Conservation (phyloP, 2,797 vertebrate genomes). For the Enteromius afrohamiltoni region DNA sequence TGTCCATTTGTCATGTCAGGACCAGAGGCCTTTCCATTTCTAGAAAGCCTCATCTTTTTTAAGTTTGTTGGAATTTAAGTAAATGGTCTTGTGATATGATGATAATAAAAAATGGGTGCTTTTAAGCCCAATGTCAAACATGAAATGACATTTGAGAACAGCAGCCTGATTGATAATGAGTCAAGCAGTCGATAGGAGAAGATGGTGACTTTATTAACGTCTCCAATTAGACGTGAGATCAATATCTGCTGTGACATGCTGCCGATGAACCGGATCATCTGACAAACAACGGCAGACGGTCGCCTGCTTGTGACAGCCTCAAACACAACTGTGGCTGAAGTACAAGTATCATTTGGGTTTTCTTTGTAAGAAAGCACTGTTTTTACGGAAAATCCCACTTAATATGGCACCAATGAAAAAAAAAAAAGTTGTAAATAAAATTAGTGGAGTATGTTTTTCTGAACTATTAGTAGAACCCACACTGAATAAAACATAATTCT, state of each 20-base stretch:
- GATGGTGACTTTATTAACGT: slow-evolving; percentile 70
- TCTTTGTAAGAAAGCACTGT: not conserved
- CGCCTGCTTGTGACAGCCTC: slow-evolving; percentile 15
- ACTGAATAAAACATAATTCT: not conserved
- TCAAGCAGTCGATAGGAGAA: slow-evolving; percentile 65
- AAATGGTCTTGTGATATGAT: not conserved
- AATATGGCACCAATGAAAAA: not conserved
- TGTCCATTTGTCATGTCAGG: not conserved
- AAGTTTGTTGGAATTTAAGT: not conserved
- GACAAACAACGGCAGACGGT: slow-evolving; percentile 38
- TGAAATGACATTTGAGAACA: not conserved
- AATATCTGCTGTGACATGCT: slow-evolving; percentile 59
- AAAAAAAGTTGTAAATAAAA: not conserved
- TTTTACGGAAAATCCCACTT: not conserved
- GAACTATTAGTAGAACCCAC: too few species aligned
- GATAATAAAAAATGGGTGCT: not conserved
- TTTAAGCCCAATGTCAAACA: not conserved
- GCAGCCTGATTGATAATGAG: slow-evolving; percentile 62
- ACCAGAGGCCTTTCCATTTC: not conserved
- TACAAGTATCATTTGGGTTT: not conserved
- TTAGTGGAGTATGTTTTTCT: not conserved
- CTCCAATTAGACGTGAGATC: slow-evolving; percentile 65
- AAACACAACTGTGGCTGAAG: not conserved
- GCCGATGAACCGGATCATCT: slow-evolving; percentile 37
- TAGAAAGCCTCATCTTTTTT: not conserved